phyloP scores from a whole-genome alignment of 2,113 vertebrate species.

The Sinocyclocheilus maitianheensis region DNA sequence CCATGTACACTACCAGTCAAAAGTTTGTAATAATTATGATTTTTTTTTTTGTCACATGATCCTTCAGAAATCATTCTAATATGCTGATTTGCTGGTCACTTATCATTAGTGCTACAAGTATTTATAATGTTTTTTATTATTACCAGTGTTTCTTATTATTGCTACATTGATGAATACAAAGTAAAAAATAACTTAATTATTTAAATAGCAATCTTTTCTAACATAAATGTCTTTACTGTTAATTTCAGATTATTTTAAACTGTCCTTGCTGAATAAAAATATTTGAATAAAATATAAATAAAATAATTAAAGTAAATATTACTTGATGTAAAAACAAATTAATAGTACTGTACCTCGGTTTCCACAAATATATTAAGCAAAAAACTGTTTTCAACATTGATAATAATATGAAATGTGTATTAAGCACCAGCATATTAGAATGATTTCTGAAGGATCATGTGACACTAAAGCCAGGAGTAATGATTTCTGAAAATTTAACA shows the following conservation, averaged over 20 bases:
- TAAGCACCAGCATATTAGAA: background rate
- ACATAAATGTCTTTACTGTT: background rate
- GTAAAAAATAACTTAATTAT: background rate
- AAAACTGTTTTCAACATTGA: background rate
- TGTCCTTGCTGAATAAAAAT: background rate
- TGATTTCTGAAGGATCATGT: background rate
- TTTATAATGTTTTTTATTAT: background rate
- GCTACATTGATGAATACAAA: background rate
- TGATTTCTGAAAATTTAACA: background rate
- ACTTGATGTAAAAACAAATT: too few species aligned
- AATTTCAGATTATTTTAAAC: background rate
- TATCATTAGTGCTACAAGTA: background rate
- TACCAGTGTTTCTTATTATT: background rate
- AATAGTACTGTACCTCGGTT: background rate
- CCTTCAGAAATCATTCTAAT: background rate
- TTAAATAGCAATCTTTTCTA: background rate
- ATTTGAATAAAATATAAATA: background rate
- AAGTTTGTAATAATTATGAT: background rate
- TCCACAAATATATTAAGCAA: background rate
- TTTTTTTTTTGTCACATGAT: background rate
- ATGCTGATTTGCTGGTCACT: background rate
- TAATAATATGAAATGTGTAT: background rate
- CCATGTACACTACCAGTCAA: background rate
- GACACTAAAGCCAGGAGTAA: background rate
- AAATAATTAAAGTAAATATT: too few species aligned